phyloP scores from a whole-genome alignment of 2,113 vertebrate genomes.

The Hassar affinis region DNA sequence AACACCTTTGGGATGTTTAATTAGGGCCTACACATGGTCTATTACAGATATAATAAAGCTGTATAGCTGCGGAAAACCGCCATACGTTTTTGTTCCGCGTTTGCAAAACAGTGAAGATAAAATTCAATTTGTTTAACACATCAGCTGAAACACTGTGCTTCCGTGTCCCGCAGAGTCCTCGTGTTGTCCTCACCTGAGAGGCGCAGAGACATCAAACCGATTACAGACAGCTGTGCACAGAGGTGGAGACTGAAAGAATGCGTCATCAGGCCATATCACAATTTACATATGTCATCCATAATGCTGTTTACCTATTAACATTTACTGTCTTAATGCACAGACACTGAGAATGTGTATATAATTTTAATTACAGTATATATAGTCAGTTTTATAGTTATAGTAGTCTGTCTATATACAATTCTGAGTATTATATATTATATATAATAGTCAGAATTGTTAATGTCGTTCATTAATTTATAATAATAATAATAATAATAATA shows the following conservation, averaged over 20 bases:
- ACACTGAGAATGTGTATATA: not conserved
- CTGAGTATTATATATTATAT: too few relatives aligned
- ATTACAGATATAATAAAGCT: not conserved
- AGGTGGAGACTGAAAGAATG: constrained; percentile 18
- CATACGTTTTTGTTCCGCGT: not conserved
- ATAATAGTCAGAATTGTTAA: not conserved
- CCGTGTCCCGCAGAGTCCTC: not conserved
- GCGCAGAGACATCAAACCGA: constrained; percentile 28
- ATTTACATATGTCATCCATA: not conserved
- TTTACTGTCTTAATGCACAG: not conserved
- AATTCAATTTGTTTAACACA: not conserved
- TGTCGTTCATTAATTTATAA: not conserved
- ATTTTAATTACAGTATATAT: not conserved
- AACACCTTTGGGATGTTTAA: not conserved
- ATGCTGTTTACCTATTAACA: not conserved
- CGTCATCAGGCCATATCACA: not conserved
- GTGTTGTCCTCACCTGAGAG: constrained; percentile 12
- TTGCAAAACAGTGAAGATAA: not conserved
- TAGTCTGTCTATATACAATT: too few relatives aligned
- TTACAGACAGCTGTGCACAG: constrained; percentile 44
- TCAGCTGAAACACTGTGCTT: not conserved
- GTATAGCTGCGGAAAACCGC: not conserved
- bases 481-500: not conserved
- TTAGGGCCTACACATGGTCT: not conserved
- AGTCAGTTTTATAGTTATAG: too few relatives aligned